Evolutionary conservation across 2,888 invertebrate species (phyloP), one percentile per base, ranked within the genome.

Genomic region (Drosophila meridionalis): DNA sequence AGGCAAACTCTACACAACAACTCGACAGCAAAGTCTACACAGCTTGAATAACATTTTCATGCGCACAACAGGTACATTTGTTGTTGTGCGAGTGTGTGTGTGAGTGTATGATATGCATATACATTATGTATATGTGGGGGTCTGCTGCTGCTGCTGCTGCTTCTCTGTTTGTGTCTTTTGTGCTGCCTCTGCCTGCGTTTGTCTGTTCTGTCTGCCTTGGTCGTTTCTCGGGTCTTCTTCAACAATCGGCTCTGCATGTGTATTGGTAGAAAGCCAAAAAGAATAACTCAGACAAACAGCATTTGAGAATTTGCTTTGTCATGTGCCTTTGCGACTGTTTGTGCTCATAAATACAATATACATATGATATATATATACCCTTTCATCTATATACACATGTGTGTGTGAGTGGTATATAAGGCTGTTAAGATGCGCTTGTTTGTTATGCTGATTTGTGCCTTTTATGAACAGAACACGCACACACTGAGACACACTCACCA

Each of bases 371-470:
- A 38, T 53, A 53, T 58, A 62, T 70, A 57, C 57, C 56, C 66
- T 36, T 56, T 36, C 34, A 45, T 42, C 11, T 42, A 9, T 26
- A 30, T 42, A 28, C 12, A 12, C 11, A 7, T 38, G 4, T 12
- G 2, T 11, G 8, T 48, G 7, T 26, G 26, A 34, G 8, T 63
- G 56, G 55, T 65, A 66, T 47, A 76, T 76, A 81, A 71, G 80
- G 59, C 73, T 74, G 69, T 80, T 77, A 75, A 77, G 73, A 69
- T 70, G 78, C 71, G 66, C 73, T 71, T 74, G 76, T 85, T 85
- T 85, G 83, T 78, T 81, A 78, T 81, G 87, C 85, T 87, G 81
- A 87, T 83, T 84, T 69, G 68, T 71, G 80, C 75, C 84, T 83
- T 78, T 83, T 81, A 69, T 81, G 73, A 69, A 36, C 45, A 60